Base-by-base conservation (phyloP, 1,140 invertebrate species). In the Dufourea novaeangliae region DNA sequence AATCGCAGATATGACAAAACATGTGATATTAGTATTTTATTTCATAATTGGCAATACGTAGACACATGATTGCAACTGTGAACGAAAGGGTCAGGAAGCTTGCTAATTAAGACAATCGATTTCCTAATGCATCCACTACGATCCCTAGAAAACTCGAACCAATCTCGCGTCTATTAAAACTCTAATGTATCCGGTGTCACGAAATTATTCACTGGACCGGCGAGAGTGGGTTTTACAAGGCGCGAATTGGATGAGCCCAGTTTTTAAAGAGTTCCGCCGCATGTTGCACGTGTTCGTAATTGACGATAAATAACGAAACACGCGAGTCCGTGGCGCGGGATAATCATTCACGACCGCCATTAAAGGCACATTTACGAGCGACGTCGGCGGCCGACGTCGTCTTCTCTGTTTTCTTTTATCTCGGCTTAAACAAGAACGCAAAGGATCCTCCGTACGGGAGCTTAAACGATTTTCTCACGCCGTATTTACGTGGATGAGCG, bases 401-500 rank as follows among this genome's bases (percentile, higher is more conserved):
- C 67, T 64, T 52, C 46, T 75, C 72, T 82, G 52, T 79, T 79
- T 84, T 63, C 78, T 84, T 84, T 84, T 84, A 84, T 80, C 83
- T 80, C 56, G 56, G 82, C 82, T 84, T 84, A 83, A 84, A 79
- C 82, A 84, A 83, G 82, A 83, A 84, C 78, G 83, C 71, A 84
- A 84, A 84, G 71, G 82, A 82, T 79, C 62, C 64, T 75, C 70
- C 74, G 82, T 79, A 71, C 81, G 69, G 73, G 46, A 54, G 79
- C 82, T 84, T 85, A 85, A 85, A 85, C 74, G 83, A 77, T 84
- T 85, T 78, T 84, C 82, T 79, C 82, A 82, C 83, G 79, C 56
- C 76, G 82, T 78, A 84, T 85, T 85, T 82, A 84, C 79, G 69
- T 67, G 78, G 83, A 84, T 84, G 68, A 67, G 67, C 79, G 62